Percentiles rank a stretch among this genome's conserved stretches.
These are phyloP conservation scores for Mimachlamys varia DNA, from an alignment of 2,888 invertebrate species.

Conservation along the genomic window DNA sequence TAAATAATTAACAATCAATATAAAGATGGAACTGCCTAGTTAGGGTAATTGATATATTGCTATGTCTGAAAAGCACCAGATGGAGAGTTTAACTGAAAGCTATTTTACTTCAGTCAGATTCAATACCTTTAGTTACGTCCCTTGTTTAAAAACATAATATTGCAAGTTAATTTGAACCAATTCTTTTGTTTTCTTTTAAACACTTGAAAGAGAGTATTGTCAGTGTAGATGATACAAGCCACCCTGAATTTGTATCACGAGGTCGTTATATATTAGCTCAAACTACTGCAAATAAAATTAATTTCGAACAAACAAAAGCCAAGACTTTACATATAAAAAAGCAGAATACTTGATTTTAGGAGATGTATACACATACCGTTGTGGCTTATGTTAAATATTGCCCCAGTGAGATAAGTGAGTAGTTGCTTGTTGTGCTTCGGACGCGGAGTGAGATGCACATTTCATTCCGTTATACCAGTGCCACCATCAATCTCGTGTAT, in stretches of 20 bases:
- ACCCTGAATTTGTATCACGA: too few relatives aligned
- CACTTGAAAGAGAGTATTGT: too few relatives aligned
- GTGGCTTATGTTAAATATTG: background rate
- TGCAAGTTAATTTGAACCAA: too few relatives aligned
- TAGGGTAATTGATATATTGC: background rate
- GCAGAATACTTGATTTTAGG: too few relatives aligned
- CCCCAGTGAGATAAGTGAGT: background rate
- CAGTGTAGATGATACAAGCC: too few relatives aligned
- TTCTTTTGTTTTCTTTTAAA: too few relatives aligned
- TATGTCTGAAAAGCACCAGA: background rate
- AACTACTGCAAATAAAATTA: too few relatives aligned
- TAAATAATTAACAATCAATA: background rate
- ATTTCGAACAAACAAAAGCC: too few relatives aligned
- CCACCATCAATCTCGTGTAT: background rate
- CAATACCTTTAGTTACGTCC: background rate
- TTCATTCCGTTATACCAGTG: background rate
- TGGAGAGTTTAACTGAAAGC: background rate
- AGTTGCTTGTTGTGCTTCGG: background rate
- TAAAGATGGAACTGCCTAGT: background rate
- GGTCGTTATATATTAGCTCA: too few relatives aligned
- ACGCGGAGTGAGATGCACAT: background rate
- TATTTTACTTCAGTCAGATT: too few relatives aligned
- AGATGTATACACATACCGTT: background rate
- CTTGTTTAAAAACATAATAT: background rate
- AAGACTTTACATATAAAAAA: too few relatives aligned